Base-by-base conservation (phyloP, 2,888 invertebrate species). In the Sarcophaga caerulescens region DNA sequence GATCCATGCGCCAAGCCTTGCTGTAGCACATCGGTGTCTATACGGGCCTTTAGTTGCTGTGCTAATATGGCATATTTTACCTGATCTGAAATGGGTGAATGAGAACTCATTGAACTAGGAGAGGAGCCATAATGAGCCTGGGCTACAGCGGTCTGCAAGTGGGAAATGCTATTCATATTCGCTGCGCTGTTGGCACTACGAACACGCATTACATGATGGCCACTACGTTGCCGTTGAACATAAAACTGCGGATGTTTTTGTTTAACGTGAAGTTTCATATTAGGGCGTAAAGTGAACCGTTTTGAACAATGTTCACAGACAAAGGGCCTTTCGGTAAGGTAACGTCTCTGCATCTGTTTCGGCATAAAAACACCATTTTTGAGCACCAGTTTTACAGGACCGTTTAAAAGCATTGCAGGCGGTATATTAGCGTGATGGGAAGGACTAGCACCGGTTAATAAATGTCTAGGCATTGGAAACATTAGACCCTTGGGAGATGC, bases 221-320 rank as follows among this genome's bases (percentile, higher is more conserved):
- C 94, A 3, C 94, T 94, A 35, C 95, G 93, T 89, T 97, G 96
- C 63, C 97, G 94, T 87, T 97, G 96, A 76, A 96, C 96, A 96
- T 98, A 98, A 90, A 95, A 96, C 87, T 97, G 97, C 0, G 98
- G 98, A 94, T 98, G 98, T 89, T 98, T 98, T 89, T 98, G 98
- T 91, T 98, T 98, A 4, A 98, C 97, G 89, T 98, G 98, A 0
- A 98, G 94, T 92, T 98, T 98, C 97, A 98, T 98, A 4, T 4
- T 25, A 0, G 98, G 98, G 44, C 98, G 94, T 92, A 98, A 3
- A 0, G 98, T 98, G 90, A 98, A 98, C 77, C 97, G 94, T 0
- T 98, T 98, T 0, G 97, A 96, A 92, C 98, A 98, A 90, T 97
- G 97, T 82, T 97, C 97, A 92, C 98, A 98, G 0, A 96, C 96